Evolutionary conservation across 2,888 invertebrate species (phyloP), one percentile per base, ranked within the genome.

Genomic region (Plebejus anna): DNA sequence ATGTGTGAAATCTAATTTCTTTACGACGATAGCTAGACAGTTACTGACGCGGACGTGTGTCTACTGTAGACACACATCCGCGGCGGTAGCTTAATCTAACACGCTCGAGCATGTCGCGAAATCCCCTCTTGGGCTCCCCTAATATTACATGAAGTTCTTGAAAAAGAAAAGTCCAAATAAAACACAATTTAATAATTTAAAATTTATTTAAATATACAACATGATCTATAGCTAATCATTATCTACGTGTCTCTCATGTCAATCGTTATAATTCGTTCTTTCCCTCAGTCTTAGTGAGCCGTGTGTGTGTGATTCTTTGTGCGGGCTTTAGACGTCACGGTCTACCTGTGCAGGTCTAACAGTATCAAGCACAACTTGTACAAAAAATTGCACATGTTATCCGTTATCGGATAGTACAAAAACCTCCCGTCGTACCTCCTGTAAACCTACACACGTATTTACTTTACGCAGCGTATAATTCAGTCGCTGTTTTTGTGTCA

Each of bases 181-280:
- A 81, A 78, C 76, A 76, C 75, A 76, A 73, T 32, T 75, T 57
- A 80, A 83, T 83, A 84, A 87, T 87, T 85, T 87, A 87, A 84
- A 86, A 87, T 88, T 92, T 90, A 91, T 92, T 93, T 89, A 89
- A 92, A 91, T 92, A 90, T 92, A 92, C 92, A 93, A 92, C 92
- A 91, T 89, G 86, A 87, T 92, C 90, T 87, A 87, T 86, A 89
- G 86, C 90, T 87, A 87, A 88, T 81, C 87, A 88, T 86, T 90
- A 85, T 89, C 91, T 90, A 91, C 90, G 89, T 91, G 90, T 89
- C 88, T 88, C 87, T 51, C 61, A 75, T 78, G 76, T 77, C 71
- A 28, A 70, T 77, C 73, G 55, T 73, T 55, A 55, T 73, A 51
- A 77, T 78, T 79, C 77, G 76, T 79, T 77, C 75, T 71, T 71